Conservation (phyloP, 2,888 invertebrate species). For the Drosophila parthenogenetica region DNA sequence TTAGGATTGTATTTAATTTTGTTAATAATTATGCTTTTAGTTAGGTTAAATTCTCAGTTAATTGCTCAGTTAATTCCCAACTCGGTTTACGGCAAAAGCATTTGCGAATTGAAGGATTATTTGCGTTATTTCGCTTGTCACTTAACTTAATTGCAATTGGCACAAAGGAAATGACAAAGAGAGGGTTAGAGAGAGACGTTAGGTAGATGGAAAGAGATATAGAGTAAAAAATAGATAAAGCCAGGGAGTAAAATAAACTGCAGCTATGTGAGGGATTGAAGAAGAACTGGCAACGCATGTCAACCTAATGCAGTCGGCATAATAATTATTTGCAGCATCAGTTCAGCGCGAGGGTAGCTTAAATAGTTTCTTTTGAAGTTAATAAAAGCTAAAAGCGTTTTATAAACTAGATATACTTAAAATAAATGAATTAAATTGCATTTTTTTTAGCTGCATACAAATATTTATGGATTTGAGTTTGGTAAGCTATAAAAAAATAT, state of each 20-base stretch:
- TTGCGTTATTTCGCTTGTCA: constrained; percentile 65
- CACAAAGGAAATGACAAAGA: constrained; percentile 8
- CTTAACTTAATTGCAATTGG: constrained; percentile 76
- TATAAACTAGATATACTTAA: too few relatives aligned
- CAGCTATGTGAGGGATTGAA: constrained; percentile 37
- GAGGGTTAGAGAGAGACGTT: background rate
- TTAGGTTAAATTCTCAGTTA: constrained; percentile 5
- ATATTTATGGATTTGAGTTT: too few relatives aligned
- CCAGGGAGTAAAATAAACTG: background rate
- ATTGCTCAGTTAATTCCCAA: constrained; percentile 20
- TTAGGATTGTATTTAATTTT: background rate
- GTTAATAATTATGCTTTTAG: background rate
- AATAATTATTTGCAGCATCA: constrained; percentile 72
- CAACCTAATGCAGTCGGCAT: constrained; percentile 68
- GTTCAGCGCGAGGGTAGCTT: constrained; percentile 12
- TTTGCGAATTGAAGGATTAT: constrained; percentile 16
- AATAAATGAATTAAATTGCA: too few relatives aligned
- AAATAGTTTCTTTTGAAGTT: too few relatives aligned
- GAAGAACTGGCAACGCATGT: constrained; percentile 28
- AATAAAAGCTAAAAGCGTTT: too few relatives aligned
- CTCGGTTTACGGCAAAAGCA: constrained; percentile 4
- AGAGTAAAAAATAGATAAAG: background rate
- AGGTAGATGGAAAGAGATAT: background rate
- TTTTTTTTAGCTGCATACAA: too few relatives aligned
- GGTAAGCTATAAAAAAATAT: too few relatives aligned